Evolutionary conservation across 2,797 vertebrate genomes (phyloP), one percentile per base, ranked within the genome.

Genomic region (Crocodylus rhombifer): DNA sequence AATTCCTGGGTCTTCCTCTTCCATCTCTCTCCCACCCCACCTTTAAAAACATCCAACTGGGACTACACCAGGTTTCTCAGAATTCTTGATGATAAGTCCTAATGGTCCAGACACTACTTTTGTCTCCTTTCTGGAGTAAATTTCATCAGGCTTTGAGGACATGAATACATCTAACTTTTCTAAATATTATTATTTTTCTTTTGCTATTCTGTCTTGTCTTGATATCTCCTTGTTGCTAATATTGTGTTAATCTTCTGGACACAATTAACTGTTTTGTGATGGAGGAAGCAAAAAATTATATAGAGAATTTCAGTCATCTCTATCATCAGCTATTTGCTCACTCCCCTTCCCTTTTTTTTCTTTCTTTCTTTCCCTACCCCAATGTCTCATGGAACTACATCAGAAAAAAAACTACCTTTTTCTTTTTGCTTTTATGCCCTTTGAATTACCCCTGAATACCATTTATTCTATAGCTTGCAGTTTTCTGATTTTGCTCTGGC

Each of bases 191-290:
- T 83, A 6, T 81, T 16, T 81, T 74, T 84, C 10, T 80, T 88
- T 88, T 80, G 65, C 2, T 85, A 28, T 75, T 84, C 17, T 86
- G 36, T 20, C 2, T 85, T 65, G 51, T 5, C 75, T 36, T 81
- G 86, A 56, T 58, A 90, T 11, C 4, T 65, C 7, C 85, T 82
- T 71, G 51, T 91, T 88, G 33, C 18, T 92, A 85, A 84, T 84
- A 82, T 86, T 75, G 75, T 56, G 42, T 77, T 87, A 83, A 87
- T 84, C 84, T 95, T 87, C 82, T 88, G 33, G 88, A 91, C 84
- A 94, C 57, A 94, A 92, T 95, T 95, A 96, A 85, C 84, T 51
- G 42, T 87, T 75, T 91, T 42, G 55, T 65, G 23, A 80, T 84
- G 80, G 91, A 84, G 36, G 90, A 91, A 5, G 36, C 79, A 79